Evolutionary conservation across 2,797 vertebrate genomes (phyloP), one percentile per base, ranked within the genome.

Genomic region (Rhinella marina): DNA sequence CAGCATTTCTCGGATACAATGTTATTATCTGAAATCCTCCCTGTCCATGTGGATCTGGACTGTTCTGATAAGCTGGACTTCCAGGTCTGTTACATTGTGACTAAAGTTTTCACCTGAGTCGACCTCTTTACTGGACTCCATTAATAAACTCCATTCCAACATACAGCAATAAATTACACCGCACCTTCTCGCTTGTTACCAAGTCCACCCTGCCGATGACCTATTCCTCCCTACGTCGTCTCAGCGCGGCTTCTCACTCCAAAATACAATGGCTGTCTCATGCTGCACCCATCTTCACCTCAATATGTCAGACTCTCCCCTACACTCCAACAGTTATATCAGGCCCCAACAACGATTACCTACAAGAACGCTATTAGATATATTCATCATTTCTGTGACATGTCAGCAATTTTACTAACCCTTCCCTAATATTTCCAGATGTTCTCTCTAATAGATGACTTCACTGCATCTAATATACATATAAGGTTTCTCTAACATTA

Each of bases 401-500:
- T 85, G 73, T 27, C 64, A 54, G 84, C 73, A 78, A 85, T 85
- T 85, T 78, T 21, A 64, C 41, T 57, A 85, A 85, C 84, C 73
- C 73, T 85, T 52, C 59, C 73, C 73, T 85, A 85, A 85, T 85
- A 85, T 62, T 85, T 85, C 84, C 84, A 85, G 84, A 85, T 85
- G 84, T 85, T 85, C 16, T 21, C 23, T 64, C 7, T 50, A 85
- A 61, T 50, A 78, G 41, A 85, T 77, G 84, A 85, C 59, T 50
- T 85, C 84, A 77, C 73, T 64, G n/a, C 61, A 64, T 61, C 83
- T 76, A 59, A 73, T 48, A 62, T 48, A 62, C 21, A 77, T 52
- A 32, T 48, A 62, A 11, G 32, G 17, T 25, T 76, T 77, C n/a
- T 41, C 75, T 13, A 48, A 64, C 73, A 85, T 75, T 64, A 85